phyloP scores from a whole-genome alignment of 2,113 vertebrate genomes.

The Tricholaema leucomelas region DNA sequence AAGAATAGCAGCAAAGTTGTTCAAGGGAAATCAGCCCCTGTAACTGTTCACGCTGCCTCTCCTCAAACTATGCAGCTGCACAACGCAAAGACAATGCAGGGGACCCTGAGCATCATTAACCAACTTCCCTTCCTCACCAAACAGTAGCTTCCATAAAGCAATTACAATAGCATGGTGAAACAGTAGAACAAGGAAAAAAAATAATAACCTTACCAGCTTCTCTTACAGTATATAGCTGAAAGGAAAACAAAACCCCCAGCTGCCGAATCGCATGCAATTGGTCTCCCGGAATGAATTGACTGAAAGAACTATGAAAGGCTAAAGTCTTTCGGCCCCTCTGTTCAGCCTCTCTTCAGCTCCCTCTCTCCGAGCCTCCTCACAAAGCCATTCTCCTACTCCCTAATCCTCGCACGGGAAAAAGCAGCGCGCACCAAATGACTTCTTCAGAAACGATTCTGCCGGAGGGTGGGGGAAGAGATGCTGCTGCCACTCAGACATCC shows the following conservation, averaged over 20 bases:
- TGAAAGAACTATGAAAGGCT: constrained; percentile 69
- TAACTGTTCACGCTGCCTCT: constrained; percentile 45
- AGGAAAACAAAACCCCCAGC: constrained; percentile 67
- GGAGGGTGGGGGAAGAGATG: constrained; percentile 20
- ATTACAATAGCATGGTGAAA: constrained; percentile 62
- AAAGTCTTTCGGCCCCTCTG: constrained; percentile 62
- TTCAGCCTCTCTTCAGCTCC: constrained; percentile 69
- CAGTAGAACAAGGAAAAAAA: not conserved
- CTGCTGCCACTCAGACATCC: constrained; percentile 7
- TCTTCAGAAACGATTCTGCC: constrained; percentile 67
- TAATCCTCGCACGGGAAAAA: constrained; percentile 75
- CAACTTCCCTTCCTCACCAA: constrained; percentile 61
- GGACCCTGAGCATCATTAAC: constrained; percentile 59
- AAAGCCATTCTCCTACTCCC: constrained; percentile 76
- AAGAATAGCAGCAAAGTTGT: constrained; percentile 37
- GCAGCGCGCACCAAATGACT: constrained; percentile 70
- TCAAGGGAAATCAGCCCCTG: constrained; percentile 11
- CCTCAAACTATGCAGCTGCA: constrained; percentile 43
- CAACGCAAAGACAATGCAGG: constrained; percentile 66
- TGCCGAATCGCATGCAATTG: constrained; percentile 64
- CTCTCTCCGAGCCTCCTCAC: constrained; percentile 73
- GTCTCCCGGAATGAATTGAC: constrained; percentile 62
- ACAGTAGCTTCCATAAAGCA: constrained; percentile 33
- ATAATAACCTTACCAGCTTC: constrained; percentile 77
- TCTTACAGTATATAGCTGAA: constrained; percentile 64